Percentiles rank a stretch among this genome's conserved stretches.
These are phyloP conservation scores for Anhinga anhinga DNA, from an alignment of 2,113 vertebrate genomes.

Conservation along the genomic window DNA sequence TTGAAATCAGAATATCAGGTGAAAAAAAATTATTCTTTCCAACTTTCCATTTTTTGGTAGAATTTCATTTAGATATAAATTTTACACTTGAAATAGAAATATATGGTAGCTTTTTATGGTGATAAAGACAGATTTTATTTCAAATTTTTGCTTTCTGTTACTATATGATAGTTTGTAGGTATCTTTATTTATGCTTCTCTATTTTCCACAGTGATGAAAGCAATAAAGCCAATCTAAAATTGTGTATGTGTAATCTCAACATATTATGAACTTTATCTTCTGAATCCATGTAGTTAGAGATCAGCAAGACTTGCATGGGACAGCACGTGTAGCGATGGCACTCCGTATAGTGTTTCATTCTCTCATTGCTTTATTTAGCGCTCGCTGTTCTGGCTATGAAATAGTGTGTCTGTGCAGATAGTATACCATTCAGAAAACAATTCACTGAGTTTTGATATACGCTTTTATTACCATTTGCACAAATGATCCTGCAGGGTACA, in stretches of 20 bases:
- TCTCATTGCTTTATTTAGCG: neutral
- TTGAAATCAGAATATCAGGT: neutral
- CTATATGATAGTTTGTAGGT: neutral
- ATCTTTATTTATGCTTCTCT: neutral
- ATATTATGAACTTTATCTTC: neutral
- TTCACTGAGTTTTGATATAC: neutral
- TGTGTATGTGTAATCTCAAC: fast-evolving
- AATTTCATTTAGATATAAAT: neutral
- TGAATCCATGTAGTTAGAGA: neutral
- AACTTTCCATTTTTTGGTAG: neutral
- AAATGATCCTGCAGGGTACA: neutral
- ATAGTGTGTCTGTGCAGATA: neutral
- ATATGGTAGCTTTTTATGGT: neutral
- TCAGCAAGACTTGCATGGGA: neutral
- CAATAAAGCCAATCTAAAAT: neutral
- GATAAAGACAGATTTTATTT: neutral
- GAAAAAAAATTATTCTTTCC: neutral
- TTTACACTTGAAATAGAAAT: neutral
- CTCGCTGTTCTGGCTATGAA: neutral
- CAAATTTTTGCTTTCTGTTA: neutral
- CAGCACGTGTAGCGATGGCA: neutral
- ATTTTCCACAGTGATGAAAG: neutral
- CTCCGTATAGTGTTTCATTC: neutral
- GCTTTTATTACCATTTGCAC: neutral
- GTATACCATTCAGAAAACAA: neutral